Conservation (phyloP, 1,140 invertebrate genomes). For the Macrocentrus cingulum region DNA sequence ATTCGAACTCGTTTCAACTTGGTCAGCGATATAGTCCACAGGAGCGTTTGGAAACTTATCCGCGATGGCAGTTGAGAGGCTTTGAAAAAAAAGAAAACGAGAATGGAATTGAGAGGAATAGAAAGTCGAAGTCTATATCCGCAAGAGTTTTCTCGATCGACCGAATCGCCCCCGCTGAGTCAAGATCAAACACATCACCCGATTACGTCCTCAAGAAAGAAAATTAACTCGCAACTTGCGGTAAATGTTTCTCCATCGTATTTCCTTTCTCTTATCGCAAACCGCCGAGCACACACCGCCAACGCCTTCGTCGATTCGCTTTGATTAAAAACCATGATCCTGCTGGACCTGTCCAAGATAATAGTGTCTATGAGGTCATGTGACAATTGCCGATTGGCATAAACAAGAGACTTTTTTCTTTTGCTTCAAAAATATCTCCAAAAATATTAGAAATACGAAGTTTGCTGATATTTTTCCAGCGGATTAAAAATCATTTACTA, state of each 20-base stretch:
- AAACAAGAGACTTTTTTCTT: too few species aligned
- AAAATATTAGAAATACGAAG: too few species aligned
- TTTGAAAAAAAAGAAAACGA: not conserved
- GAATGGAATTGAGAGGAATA: constrained; percentile 12
- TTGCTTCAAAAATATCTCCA: too few species aligned
- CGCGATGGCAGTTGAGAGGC: not conserved
- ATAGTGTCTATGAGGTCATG: too few species aligned
- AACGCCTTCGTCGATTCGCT: too few species aligned
- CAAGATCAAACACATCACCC: constrained; percentile 27
- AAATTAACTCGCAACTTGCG: constrained; percentile 23
- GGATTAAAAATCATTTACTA: too few species aligned
- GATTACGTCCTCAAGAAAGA: constrained; percentile 17
- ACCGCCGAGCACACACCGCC: too few species aligned
- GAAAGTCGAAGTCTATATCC: not conserved
- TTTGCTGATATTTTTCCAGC: too few species aligned
- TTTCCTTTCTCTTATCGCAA: constrained; percentile 12
- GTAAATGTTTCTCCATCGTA: constrained; percentile 9
- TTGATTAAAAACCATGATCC: too few species aligned
- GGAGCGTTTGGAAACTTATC: constrained; percentile 23
- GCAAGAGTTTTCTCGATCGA: constrained; percentile 17
- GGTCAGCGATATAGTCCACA: constrained; percentile 19
- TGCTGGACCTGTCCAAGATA: too few species aligned
- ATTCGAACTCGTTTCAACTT: constrained; percentile 26
- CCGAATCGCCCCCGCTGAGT: constrained; percentile 11
- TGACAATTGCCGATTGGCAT: too few species aligned